Percentiles rank a stretch among this genome's conserved stretches.
Evolutionary conservation across 2,113 vertebrate genomes (phyloP).

Genomic region (Prietella phreatophila): DNA sequence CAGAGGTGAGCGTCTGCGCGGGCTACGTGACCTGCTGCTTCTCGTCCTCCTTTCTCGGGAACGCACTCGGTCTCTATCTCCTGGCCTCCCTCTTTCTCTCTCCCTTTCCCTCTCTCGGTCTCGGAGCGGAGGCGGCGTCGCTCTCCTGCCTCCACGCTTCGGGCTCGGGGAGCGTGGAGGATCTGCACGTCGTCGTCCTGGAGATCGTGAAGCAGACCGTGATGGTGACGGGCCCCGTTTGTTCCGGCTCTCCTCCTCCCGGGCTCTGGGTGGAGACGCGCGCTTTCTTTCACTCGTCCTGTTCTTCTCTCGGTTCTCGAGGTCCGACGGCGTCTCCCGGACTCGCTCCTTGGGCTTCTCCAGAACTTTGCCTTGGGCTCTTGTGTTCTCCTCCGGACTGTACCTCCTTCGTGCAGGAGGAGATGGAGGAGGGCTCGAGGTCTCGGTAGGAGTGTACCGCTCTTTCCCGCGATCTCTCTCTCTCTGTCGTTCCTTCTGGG

Average conservation of each 20-base stretch:
- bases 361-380: slow-evolving; percentile 11
- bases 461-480: slow-evolving; percentile 49
- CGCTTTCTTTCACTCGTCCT: slow-evolving; percentile 49
- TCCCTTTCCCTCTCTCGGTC: slow-evolving; percentile 48
- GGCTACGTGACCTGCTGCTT: slow-evolving; percentile 65
- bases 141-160: slow-evolving; percentile 49
- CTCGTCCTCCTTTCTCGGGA: slow-evolving; percentile 50
- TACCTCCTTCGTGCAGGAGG: slow-evolving; percentile 22
- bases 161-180: slow-evolving; percentile 51
- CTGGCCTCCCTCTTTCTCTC: slow-evolving; percentile 20
- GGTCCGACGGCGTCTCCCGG: slow-evolving; percentile 21
- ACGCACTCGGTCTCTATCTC: slow-evolving; percentile 43
- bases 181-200: slow-evolving; percentile 72
- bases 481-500: slow-evolving; percentile 15
- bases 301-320: slow-evolving; percentile 59
- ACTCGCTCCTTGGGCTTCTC: slow-evolving; percentile 24
- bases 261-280: slow-evolving; percentile 23
- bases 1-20: slow-evolving; percentile 61
- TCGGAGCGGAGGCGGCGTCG: slow-evolving; percentile 46
- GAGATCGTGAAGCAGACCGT: slow-evolving; percentile 55
- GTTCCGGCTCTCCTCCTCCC: slow-evolving; percentile 22
- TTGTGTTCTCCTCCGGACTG: slow-evolving; percentile 35
- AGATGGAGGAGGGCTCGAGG: slow-evolving; percentile 43
- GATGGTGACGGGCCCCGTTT: slow-evolving; percentile 8
- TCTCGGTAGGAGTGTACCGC: slow-evolving; percentile 46